Evolutionary conservation across 2,113 vertebrate genomes (phyloP), one percentile per base, ranked within the genome.

Genomic region (Nipponia nippon): DNA sequence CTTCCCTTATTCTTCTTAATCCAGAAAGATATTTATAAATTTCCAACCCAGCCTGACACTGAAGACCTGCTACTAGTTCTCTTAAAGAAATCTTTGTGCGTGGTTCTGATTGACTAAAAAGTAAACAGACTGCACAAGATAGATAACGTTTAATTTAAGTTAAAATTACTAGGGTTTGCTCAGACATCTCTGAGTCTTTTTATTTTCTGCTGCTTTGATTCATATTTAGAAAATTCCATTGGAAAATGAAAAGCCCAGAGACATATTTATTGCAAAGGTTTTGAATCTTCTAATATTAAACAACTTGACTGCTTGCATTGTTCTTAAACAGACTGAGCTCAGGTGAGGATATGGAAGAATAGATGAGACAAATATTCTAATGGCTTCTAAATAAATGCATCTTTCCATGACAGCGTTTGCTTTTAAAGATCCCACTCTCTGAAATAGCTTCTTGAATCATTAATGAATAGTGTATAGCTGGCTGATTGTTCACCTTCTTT

Each of bases 161-260:
- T 77, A 50, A 77, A 91, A 81, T 70, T 73, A 55, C 66, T 79
- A 44, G 17, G 18, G 26, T 77, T 86, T 93, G 10, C 40, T 85
- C n/a, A 88, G 40, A 38, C 18, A 42, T 67, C 23, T 82, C 46
- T 38, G 53, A 62, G 16, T 69, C 30, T 46, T 71, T 63, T 72
- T 90, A 38, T 75, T 92, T 95, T 90, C 76, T 90, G 26, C 50
- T 88, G 34, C 55, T 95, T 93, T 88, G 71, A 66, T 96, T 86
- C 49, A 47, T 50, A 50, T 81, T 93, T 90, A 84, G 66, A 84
- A 93, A 88, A 83, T 87, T 77, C 32, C 14, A 9, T 14, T 46
- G 80, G 55, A 88, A 94, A 95, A 83, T 50, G n/a, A 88, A 88
- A 81, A 93, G 46, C 55, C 12, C 16, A 26, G 71, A n/a, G 50